Evolutionary conservation across 2,113 vertebrate species (phyloP).

Genomic region (Tachycineta bicolor): DNA sequence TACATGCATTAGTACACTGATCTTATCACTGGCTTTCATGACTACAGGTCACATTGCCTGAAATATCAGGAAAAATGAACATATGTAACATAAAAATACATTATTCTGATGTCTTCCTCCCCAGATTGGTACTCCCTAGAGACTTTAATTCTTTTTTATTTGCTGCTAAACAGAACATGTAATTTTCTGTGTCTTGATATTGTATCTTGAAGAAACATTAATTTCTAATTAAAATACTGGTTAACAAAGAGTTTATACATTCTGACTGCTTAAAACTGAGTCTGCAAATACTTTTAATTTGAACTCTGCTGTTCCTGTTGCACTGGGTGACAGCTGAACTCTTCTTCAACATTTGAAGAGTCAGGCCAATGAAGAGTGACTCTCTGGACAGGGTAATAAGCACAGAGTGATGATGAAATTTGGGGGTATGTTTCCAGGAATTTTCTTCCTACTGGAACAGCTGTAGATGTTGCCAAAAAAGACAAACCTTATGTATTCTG

Average conservation of each 20-base stretch:
- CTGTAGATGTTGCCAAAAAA: background rate
- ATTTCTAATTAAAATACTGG: background rate
- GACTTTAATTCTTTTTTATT: background rate
- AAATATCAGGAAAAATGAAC: background rate
- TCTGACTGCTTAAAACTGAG: background rate
- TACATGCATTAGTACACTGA: background rate
- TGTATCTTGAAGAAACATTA: background rate
- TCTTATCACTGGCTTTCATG: background rate
- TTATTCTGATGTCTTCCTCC: background rate
- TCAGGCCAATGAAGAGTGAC: background rate
- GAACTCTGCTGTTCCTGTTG: background rate
- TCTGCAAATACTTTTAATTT: background rate
- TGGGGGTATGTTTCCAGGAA: background rate
- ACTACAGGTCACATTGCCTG: background rate
- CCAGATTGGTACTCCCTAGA: fast-evolving
- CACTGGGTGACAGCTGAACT: background rate
- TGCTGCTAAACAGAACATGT: background rate
- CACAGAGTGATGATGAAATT: background rate
- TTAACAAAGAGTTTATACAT: background rate
- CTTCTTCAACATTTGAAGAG: background rate
- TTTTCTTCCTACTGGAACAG: background rate
- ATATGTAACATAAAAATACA: background rate
- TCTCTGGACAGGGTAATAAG: background rate
- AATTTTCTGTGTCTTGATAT: background rate
- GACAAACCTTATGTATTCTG: background rate